Conservation (phyloP, 2,113 vertebrate genomes). For the Pelecanus crispus region DNA sequence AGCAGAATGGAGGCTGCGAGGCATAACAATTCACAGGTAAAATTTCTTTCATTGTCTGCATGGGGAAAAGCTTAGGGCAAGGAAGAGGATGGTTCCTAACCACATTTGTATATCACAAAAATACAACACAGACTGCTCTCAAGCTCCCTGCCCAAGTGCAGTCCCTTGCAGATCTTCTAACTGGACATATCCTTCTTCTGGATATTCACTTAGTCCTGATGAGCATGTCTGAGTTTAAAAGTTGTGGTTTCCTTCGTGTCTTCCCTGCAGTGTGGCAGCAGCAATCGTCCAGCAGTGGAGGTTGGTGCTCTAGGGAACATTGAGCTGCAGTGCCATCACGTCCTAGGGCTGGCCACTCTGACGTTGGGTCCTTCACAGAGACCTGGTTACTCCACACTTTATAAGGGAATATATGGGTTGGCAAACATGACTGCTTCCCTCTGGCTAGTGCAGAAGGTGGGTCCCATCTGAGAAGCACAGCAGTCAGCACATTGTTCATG, state of each 20-base stretch:
- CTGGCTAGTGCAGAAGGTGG: background rate
- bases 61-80: background rate
- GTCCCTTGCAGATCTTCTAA: background rate
- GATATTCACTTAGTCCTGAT: background rate
- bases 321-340: background rate
- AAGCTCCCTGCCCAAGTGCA: background rate
- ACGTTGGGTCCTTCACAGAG: fast-evolving
- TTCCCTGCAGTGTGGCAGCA: too few species aligned
- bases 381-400: background rate
- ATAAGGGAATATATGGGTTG: background rate
- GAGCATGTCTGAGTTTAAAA: background rate
- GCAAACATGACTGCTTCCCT: background rate
- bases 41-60: background rate
- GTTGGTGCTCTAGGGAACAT: background rate
- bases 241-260: background rate
- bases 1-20: background rate
- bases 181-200: background rate
- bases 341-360: background rate
- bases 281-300: background rate
- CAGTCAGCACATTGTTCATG: background rate
- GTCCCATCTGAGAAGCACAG: background rate
- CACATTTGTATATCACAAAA: background rate
- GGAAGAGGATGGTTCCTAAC: background rate
- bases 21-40: background rate
- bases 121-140: background rate